These are phyloP conservation scores for Hippoglossus stenolepis DNA, from an alignment of 2,113 vertebrate species.

Conservation along the genomic window DNA sequence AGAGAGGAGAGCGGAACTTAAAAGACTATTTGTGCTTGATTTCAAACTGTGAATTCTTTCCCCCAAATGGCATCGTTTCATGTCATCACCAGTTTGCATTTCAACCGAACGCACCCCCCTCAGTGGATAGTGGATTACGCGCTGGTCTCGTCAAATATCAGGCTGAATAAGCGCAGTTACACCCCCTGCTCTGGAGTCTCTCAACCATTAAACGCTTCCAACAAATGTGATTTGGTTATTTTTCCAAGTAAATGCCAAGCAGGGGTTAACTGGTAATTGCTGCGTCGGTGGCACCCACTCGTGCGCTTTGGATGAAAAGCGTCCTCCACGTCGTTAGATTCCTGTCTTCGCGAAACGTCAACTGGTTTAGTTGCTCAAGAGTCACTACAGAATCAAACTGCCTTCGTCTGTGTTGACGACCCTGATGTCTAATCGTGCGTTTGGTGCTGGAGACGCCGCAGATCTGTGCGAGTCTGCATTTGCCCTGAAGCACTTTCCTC, in stretches of 20 bases:
- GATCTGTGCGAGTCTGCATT: background rate
- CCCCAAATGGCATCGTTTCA: background rate
- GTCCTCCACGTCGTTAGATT: background rate
- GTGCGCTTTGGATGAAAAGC: slow-evolving; percentile 32
- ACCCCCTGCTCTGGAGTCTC: background rate
- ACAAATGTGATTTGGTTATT: background rate
- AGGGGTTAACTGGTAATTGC: too few relatives aligned
- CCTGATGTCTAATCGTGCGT: background rate
- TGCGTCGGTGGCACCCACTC: background rate
- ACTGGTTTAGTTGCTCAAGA: background rate
- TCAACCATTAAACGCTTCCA: too few relatives aligned
- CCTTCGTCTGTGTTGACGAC: background rate
- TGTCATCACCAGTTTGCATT: background rate
- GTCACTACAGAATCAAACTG: background rate
- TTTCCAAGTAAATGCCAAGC: background rate
- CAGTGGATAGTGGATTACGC: background rate
- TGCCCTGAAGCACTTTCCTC: slow-evolving; percentile 11
- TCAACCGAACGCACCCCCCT: background rate
- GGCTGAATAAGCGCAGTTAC: background rate
- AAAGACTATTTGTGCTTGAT: background rate
- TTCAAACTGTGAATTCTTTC: background rate
- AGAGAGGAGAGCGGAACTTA: slow-evolving; percentile 9
- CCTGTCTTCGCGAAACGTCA: background rate
- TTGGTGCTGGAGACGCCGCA: background rate
- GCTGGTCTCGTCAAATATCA: background rate